Conservation (phyloP, 2,113 vertebrate species). For the Conger conger region DNA sequence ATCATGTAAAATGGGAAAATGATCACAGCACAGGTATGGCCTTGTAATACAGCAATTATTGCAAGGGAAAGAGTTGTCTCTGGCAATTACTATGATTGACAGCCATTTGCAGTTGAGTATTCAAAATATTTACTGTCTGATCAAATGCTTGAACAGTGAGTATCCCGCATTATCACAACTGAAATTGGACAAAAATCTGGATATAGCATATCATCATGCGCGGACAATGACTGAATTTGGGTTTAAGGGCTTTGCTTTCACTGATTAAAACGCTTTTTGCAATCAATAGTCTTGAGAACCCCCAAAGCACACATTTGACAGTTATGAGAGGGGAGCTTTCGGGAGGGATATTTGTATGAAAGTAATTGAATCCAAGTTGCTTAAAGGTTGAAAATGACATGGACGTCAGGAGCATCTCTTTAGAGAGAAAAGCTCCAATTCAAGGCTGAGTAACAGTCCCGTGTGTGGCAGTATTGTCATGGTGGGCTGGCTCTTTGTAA, state of each 20-base stretch:
- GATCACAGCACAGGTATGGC: conserved; percentile 21
- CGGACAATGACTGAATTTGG: not conserved
- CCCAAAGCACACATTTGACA: not conserved
- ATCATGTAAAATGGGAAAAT: conserved; percentile 11
- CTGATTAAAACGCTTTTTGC: not conserved
- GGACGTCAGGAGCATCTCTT: not conserved
- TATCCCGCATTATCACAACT: not conserved
- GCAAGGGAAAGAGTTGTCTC: not conserved
- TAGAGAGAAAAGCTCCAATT: not conserved
- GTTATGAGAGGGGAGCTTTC: not conserved
- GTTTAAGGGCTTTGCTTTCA: not conserved
- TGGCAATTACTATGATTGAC: conserved; percentile 17
- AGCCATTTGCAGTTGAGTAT: conserved; percentile 3
- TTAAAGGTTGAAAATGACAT: conserved; percentile 23
- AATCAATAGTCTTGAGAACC: not conserved
- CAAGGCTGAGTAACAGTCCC: conserved; percentile 9
- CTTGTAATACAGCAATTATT: conserved; percentile 14
- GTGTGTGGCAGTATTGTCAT: not conserved
- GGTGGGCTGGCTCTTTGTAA: not conserved
- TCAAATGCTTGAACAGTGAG: not conserved
- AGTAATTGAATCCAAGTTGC: conserved; percentile 25
- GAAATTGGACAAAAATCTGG: not conserved
- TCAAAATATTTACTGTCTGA: not conserved
- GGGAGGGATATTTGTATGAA: not conserved
- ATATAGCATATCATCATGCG: not conserved